Evolutionary conservation across 2,888 invertebrate genomes (phyloP).

Genomic region (Noctua comes): DNA sequence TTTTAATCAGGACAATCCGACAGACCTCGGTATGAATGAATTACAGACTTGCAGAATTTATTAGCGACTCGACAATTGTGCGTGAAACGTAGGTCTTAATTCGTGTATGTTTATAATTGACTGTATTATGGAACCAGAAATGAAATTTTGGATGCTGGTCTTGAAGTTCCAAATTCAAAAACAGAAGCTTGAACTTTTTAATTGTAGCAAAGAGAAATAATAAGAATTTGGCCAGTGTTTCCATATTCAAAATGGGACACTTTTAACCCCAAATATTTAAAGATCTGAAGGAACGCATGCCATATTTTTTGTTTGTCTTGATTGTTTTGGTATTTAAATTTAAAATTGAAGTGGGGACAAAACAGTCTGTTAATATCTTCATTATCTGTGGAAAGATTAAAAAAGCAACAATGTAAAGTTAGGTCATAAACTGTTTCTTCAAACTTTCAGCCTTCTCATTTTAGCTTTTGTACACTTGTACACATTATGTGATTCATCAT

Average conservation of each 20-base stretch:
- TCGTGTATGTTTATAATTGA: constrained; percentile 17
- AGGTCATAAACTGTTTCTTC: background rate
- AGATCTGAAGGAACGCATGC: background rate
- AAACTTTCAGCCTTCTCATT: background rate
- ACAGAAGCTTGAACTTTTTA: background rate
- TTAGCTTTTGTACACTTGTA: background rate
- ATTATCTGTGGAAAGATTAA: too few species aligned
- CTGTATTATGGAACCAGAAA: background rate
- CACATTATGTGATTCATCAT: constrained; percentile 36
- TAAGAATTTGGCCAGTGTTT: background rate
- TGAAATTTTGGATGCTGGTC: background rate
- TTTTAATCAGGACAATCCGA: constrained; percentile 67
- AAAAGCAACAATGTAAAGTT: background rate
- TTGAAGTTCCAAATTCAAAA: background rate
- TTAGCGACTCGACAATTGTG: constrained; percentile 46
- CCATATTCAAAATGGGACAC: background rate
- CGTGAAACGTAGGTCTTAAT: constrained; percentile 7
- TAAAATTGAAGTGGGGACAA: background rate
- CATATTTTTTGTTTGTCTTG: background rate
- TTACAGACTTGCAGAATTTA: constrained; percentile 64
- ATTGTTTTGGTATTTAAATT: background rate
- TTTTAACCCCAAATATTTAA: background rate
- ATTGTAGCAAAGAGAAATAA: background rate
- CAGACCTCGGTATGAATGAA: constrained; percentile 58
- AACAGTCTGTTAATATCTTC: background rate